Evolutionary conservation across 2,888 invertebrate genomes (phyloP), one percentile per base, ranked within the genome.

Genomic region (Tenthredo scrophulariae): DNA sequence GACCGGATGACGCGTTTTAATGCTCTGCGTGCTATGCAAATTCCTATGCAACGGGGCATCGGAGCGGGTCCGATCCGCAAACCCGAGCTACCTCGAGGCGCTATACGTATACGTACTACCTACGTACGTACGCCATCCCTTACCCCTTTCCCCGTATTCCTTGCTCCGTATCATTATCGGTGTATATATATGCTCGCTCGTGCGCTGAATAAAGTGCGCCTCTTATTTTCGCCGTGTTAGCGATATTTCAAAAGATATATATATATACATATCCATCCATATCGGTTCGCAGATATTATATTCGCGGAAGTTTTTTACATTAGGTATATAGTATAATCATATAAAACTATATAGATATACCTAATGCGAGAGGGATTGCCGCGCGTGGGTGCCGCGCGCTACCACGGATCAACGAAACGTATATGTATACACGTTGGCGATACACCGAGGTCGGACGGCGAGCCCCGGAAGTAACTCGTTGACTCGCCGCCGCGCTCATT

Each of bases 1-100:
- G 92, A 93, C 93, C 92, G 91, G 91, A 92, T 92, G 92, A 92
- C 92, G 93, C 91, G 91, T 92, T 91, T 92, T 91, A 91, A 91
- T 92, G 91, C 91, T 67, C 77, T 43, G 84, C 50, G 84, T 46
- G 84, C 72, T 50, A 84, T 85, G 85, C 83, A 84, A 65, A 74
- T 65, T 79, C 79, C 79, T 79, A 29, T 37, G 54, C 33, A 7
- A 29, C 29, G 70, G 54, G 18, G n/a, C 22, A 72, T 74, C 74
- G 43, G 40, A 67, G 33, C 33, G 37, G 6, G 29, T 26, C 33
- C 40, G 43, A 74, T 22, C 33, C 67, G 67, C 67, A 67, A 67
- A 67, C 67, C 13, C 33, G 33, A 67, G 33, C 33, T 33, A 67
- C 67, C 67, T 74, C 43, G 40, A 29, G 74, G 74, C 40, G 43